phyloP scores from a whole-genome alignment of 2,888 invertebrate genomes.

The Automeris io region DNA sequence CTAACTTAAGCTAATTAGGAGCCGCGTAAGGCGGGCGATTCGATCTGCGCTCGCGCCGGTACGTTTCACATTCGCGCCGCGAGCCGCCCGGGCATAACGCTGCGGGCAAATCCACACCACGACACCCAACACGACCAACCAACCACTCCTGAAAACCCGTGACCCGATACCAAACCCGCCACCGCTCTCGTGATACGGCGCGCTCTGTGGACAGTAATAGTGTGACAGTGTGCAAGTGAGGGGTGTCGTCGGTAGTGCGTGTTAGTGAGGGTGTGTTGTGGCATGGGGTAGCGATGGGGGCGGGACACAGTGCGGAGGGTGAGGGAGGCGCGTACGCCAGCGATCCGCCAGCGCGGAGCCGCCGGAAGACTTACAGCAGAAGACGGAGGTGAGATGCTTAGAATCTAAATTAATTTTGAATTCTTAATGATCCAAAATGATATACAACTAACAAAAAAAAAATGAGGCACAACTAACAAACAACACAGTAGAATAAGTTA shows the following conservation, averaged over 20 bases:
- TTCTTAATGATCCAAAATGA: not conserved
- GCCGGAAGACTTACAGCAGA: slow-evolving; percentile 53
- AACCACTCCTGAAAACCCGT: not conserved
- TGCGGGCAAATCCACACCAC: slow-evolving; percentile 37
- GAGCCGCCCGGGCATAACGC: slow-evolving; percentile 58
- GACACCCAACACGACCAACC: slow-evolving; percentile 31
- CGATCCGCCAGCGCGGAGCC: slow-evolving; percentile 67
- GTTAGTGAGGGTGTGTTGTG: too few relatives aligned
- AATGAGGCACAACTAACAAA: too few relatives aligned
- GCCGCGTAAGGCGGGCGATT: slow-evolving; percentile 48
- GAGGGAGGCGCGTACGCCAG: slow-evolving; percentile 66
- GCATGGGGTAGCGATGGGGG: slow-evolving; percentile 69
- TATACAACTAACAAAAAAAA: too few relatives aligned
- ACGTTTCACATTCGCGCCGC: slow-evolving; percentile 69
- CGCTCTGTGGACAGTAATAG: slow-evolving; percentile 9
- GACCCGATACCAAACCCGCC: not conserved
- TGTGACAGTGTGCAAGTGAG: not conserved
- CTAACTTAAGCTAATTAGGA: slow-evolving; percentile 51
- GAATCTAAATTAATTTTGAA: not conserved
- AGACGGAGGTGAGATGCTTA: slow-evolving; percentile 58
- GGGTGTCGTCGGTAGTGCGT: slow-evolving; percentile 56
- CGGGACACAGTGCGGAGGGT: slow-evolving; percentile 72
- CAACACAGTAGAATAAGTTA: too few relatives aligned
- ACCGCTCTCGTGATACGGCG: too few relatives aligned
- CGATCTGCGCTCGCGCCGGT: slow-evolving; percentile 57